A percentile compares a stretch with the other conserved stretches of the same genome.
These are phyloP conservation scores for Vulpes lagopus DNA, from an alignment of 2,113 vertebrate species.

Conservation along the genomic window DNA sequence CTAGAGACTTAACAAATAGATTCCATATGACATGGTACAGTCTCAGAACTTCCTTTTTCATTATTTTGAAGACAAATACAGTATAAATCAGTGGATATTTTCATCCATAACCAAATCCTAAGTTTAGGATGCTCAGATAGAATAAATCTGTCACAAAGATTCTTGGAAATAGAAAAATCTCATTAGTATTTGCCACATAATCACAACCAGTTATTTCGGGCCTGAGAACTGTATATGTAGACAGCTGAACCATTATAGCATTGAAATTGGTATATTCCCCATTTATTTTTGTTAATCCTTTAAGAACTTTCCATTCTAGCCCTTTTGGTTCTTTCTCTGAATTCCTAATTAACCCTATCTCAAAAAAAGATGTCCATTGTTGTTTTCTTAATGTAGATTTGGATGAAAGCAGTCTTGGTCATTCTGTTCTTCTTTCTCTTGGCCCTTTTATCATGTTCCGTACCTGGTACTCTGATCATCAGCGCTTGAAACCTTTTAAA, in stretches of 20 bases:
- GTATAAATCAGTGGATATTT: neutral
- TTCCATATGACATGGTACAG: neutral
- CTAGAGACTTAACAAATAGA: neutral
- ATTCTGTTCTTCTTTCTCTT: conserved; percentile 41
- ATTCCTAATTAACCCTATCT: neutral
- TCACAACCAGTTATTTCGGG: neutral
- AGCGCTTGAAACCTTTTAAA: neutral
- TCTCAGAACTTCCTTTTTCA: conserved; percentile 29
- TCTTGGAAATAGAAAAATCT: conserved; percentile 37
- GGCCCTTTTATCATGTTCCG: neutral
- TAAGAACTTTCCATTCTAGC: conserved; percentile 14
- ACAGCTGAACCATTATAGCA: neutral
- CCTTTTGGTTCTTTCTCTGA: conserved; percentile 8
- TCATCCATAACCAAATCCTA: neutral
- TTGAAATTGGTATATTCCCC: neutral
- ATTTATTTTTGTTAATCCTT: neutral
- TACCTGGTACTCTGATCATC: neutral
- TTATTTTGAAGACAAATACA: conserved; percentile 24
- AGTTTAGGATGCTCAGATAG: neutral
- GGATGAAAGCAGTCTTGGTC: neutral
- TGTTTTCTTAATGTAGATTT: neutral
- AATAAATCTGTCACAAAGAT: neutral
- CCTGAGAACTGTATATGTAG: neutral
- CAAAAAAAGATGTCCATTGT: neutral
- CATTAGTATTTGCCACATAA: neutral